Percentiles rank a stretch among this genome's conserved stretches.
Conservation (phyloP, 2,888 invertebrate species). For the Erannis defoliaria region DNA sequence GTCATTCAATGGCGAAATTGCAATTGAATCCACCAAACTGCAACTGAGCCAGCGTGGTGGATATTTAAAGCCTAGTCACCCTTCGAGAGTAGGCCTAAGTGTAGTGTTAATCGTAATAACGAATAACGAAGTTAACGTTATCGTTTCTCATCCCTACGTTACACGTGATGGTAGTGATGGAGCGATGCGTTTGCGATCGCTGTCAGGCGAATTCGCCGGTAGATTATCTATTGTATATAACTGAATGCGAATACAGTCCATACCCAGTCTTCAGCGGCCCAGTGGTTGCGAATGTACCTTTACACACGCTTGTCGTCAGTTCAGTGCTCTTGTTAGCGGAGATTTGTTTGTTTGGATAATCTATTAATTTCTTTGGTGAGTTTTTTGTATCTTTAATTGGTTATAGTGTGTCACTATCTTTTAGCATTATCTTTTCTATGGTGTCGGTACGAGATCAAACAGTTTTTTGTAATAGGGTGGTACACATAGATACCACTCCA, state of each 20-base stretch:
- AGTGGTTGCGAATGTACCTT: slow-evolving; percentile 13
- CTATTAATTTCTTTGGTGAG: neutral
- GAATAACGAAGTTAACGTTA: neutral
- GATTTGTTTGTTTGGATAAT: slow-evolving; percentile 19
- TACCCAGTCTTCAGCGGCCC: slow-evolving; percentile 24
- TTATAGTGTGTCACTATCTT: neutral
- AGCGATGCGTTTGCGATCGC: slow-evolving; percentile 20
- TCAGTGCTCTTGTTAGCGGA: slow-evolving; percentile 5
- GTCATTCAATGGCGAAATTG: no score
- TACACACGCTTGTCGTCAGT: neutral
- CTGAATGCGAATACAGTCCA: slow-evolving; percentile 19
- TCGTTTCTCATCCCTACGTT: neutral
- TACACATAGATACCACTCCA: no score
- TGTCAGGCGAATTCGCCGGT: slow-evolving; percentile 15
- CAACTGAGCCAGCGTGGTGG: no score
- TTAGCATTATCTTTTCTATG: no score
- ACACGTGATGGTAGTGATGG: slow-evolving; percentile 5
- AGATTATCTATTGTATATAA: slow-evolving; percentile 30
- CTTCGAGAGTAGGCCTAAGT: no score
- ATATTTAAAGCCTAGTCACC: no score
- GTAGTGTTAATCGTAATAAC: no score
- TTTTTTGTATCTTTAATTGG: neutral
- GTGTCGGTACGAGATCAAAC: no score
- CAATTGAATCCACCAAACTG: no score
- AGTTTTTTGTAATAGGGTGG: no score